These are phyloP conservation scores for Anguilla marmorata DNA, from an alignment of 2,797 vertebrate species.

Conservation along the genomic window DNA sequence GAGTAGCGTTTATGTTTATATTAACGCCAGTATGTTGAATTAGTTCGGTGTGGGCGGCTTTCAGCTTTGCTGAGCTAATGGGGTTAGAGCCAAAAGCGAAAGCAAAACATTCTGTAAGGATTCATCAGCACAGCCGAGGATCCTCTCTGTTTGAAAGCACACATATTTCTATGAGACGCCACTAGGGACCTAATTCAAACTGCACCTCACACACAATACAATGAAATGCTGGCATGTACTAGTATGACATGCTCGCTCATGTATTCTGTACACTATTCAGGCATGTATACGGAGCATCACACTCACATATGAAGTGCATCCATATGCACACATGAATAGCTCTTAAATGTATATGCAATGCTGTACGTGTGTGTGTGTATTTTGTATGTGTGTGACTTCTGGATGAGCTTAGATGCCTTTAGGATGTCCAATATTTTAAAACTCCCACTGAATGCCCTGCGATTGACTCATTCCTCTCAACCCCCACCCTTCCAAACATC, in stretches of 20 bases:
- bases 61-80: background rate
- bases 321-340: background rate
- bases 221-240: too few species aligned
- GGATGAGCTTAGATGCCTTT: too few species aligned
- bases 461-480: background rate
- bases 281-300: background rate
- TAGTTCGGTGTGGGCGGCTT: background rate
- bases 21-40: background rate
- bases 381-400: too few species aligned
- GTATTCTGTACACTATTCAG: background rate
- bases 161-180: background rate
- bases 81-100: background rate
- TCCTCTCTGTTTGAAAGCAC: background rate
- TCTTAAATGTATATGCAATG: too few species aligned
- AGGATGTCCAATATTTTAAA: too few species aligned
- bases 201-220: too few species aligned
- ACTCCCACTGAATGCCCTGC: too few species aligned
- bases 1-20: background rate
- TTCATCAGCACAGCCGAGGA: background rate
- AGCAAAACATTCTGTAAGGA: background rate
- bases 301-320: background rate
- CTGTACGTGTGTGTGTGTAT: too few species aligned
- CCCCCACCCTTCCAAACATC: background rate
- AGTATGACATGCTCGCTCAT: too few species aligned
- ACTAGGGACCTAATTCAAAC: too few species aligned